A percentile compares a stretch with the other conserved stretches of the same genome.
Evolutionary conservation across 2,113 vertebrate species (phyloP).

Genomic region (Pomatorhinus ruficollis): DNA sequence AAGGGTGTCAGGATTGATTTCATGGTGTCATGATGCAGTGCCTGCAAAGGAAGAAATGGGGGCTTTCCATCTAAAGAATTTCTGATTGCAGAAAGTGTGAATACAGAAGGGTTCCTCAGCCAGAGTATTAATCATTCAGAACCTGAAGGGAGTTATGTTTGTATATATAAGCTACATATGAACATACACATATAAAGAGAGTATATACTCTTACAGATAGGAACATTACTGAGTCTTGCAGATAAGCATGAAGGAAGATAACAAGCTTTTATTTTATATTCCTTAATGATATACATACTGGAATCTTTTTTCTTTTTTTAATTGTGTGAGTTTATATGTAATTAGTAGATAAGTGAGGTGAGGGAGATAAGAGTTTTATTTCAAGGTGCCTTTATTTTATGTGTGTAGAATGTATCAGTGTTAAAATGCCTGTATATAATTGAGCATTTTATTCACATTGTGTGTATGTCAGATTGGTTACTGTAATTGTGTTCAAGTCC

Average conservation of each 20-base stretch:
- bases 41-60: neutral
- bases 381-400: constrained; percentile 24
- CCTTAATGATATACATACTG: constrained; percentile 7
- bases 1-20: constrained; percentile 18
- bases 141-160: neutral
- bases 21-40: neutral
- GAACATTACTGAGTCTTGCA: neutral
- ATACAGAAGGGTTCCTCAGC: neutral
- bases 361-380: constrained; percentile 37
- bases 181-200: neutral
- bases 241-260: constrained; percentile 23
- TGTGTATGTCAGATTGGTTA: constrained; percentile 1
- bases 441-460: constrained; percentile 29
- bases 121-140: neutral
- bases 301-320: neutral
- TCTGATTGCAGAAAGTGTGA: neutral
- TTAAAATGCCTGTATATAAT: neutral
- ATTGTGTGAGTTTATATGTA: constrained; percentile 25
- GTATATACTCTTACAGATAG: neutral
- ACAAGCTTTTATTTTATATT: constrained; percentile 5
- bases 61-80: neutral
- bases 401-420: neutral
- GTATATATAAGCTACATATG: neutral
- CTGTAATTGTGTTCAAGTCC: neutral
- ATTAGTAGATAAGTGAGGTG: constrained; percentile 38